Evolutionary conservation across 2,888 invertebrate species (phyloP).

Genomic region (Phaedon cochleariae): DNA sequence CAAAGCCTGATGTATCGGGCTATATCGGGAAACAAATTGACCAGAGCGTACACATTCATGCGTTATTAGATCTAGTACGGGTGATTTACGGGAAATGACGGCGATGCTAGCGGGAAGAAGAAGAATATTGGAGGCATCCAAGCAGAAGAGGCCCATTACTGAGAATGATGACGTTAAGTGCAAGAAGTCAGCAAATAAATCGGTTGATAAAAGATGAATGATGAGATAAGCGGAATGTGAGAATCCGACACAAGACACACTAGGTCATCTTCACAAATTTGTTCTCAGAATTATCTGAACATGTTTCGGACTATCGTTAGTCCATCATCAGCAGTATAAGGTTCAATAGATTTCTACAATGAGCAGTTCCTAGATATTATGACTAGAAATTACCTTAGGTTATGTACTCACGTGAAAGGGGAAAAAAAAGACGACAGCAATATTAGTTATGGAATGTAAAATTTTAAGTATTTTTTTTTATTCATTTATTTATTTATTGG

Average conservation of each 20-base stretch:
- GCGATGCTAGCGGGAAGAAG: not conserved
- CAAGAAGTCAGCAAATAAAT: not conserved
- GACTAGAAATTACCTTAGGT: too few species aligned
- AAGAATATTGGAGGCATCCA: not conserved
- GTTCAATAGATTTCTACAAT: too few species aligned
- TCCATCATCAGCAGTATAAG: too few species aligned
- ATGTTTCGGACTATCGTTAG: too few species aligned
- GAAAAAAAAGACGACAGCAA: too few species aligned
- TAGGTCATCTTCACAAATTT: too few species aligned
- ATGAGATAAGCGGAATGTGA: not conserved
- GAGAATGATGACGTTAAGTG: not conserved
- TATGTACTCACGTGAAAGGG: too few species aligned
- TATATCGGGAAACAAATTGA: slow-evolving; percentile 57
- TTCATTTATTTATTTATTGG: too few species aligned
- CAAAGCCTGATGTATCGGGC: slow-evolving; percentile 59
- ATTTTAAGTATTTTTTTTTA: too few species aligned
- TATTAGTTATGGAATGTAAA: too few species aligned
- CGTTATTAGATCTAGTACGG: slow-evolving; percentile 32
- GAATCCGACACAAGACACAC: not conserved
- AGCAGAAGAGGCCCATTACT: not conserved
- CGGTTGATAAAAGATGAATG: not conserved
- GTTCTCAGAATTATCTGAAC: too few species aligned
- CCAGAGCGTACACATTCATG: slow-evolving; percentile 39
- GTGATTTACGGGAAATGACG: slow-evolving; percentile 17
- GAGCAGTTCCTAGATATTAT: too few species aligned